Conservation (phyloP, 2,113 vertebrate species). For the Ondatra zibethicus region DNA sequence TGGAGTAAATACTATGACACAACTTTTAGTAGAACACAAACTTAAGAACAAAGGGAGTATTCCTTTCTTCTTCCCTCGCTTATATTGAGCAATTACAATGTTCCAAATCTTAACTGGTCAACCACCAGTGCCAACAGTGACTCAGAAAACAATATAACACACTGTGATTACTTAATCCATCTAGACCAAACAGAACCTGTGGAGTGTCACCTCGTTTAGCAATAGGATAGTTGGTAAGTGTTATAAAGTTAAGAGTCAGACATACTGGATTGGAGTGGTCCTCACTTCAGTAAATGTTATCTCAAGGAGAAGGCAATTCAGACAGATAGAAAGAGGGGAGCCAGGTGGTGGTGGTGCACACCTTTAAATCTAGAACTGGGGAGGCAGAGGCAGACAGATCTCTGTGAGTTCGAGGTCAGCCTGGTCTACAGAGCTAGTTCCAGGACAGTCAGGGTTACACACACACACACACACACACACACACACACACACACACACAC, state of each 20-base stretch:
- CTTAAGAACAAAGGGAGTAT: neutral
- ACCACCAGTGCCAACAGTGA: neutral
- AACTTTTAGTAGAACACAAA: neutral
- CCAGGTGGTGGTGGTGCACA: no score
- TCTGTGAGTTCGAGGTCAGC: no score
- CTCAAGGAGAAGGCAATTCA: neutral
- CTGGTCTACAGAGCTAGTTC: no score
- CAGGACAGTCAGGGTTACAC: no score
- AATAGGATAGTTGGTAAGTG: conserved; percentile 18
- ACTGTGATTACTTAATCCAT: neutral
- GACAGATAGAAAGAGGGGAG: neutral
- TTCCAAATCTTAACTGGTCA: neutral
- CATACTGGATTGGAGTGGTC: neutral
- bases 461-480: no score
- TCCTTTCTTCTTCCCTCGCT: neutral
- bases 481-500: no score
- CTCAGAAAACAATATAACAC: neutral
- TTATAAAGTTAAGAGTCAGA: conserved; percentile 47
- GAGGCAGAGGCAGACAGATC: no score
- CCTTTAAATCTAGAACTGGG: no score
- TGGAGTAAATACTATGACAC: conserved; percentile 20
- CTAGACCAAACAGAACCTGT: neutral
- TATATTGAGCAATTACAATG: neutral
- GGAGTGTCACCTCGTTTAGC: conserved; percentile 21
- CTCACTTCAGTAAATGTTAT: neutral